These are phyloP conservation scores for Sebastes schlegelii DNA, from an alignment of 2,113 vertebrate species.

Conservation along the genomic window DNA sequence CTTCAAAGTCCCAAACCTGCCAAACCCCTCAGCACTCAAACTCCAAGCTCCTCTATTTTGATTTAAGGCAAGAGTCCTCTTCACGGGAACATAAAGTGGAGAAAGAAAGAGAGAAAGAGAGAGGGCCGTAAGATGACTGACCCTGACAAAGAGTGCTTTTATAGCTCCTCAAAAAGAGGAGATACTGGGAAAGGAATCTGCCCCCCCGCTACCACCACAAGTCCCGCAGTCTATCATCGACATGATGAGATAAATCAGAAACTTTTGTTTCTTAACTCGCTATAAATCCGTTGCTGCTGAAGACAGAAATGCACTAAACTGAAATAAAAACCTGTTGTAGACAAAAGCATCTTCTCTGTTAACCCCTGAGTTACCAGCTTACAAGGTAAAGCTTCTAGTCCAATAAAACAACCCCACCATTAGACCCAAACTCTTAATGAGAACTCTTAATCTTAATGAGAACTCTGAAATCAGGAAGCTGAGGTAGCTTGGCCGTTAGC, in stretches of 20 bases:
- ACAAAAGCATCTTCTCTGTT: background rate
- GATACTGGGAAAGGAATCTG: slow-evolving; percentile 40
- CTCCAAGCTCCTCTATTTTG: slow-evolving; percentile 37
- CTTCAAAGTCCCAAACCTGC: slow-evolving; percentile 37
- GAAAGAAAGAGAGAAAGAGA: background rate
- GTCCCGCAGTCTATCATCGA: slow-evolving; percentile 21
- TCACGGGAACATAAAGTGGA: slow-evolving; percentile 10
- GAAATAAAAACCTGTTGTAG: background rate
- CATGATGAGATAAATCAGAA: slow-evolving; percentile 29
- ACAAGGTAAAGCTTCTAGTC: background rate
- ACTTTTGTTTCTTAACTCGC: slow-evolving; percentile 13
- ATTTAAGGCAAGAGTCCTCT: slow-evolving; percentile 55
- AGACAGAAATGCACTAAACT: background rate
- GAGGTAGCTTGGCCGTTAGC: no score
- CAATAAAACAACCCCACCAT: background rate
- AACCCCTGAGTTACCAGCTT: background rate
- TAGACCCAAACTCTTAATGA: no score
- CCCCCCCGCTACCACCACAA: slow-evolving; percentile 18
- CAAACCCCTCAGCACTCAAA: slow-evolving; percentile 54
- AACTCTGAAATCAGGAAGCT: no score
- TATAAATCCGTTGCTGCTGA: background rate
- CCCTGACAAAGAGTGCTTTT: slow-evolving; percentile 72
- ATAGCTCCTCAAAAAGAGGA: slow-evolving; percentile 54
- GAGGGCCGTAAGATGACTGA: slow-evolving; percentile 67
- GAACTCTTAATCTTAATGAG: no score